Percentiles rank a stretch among this genome's conserved stretches.
Evolutionary conservation across 2,888 invertebrate genomes (phyloP).

Genomic region (Tenthredo mesomela): DNA sequence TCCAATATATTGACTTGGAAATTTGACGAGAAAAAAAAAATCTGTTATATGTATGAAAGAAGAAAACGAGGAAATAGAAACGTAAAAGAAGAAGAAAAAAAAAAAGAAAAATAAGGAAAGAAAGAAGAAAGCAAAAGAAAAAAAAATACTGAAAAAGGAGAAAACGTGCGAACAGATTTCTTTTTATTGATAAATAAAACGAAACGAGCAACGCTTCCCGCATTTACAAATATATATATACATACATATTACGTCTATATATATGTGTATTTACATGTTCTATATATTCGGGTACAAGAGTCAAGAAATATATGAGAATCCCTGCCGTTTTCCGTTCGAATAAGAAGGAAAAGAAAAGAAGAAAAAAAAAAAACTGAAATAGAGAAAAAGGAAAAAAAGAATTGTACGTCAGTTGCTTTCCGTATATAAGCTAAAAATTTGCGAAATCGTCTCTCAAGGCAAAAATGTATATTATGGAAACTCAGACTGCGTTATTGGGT

Average conservation of each 20-base stretch:
- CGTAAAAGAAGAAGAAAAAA: neutral
- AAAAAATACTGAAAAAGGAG: neutral
- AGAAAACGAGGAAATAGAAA: neutral
- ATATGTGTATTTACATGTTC: slow-evolving; percentile 16
- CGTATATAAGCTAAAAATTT: slow-evolving; percentile 15
- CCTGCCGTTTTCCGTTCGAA: slow-evolving; percentile 7
- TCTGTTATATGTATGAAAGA: neutral
- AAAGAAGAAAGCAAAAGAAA: neutral
- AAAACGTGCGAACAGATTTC: neutral
- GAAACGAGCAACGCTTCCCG: slow-evolving; percentile 19
- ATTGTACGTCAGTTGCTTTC: neutral
- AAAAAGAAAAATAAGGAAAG: neutral
- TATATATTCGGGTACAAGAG: slow-evolving; percentile 7
- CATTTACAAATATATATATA: neutral
- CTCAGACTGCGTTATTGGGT: slow-evolving; percentile 19
- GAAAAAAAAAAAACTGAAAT: neutral
- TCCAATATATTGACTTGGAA: neutral
- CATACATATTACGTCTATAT: neutral
- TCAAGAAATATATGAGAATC: neutral
- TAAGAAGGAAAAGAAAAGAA: neutral
- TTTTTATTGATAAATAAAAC: slow-evolving; percentile 42
- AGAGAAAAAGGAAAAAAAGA: neutral
- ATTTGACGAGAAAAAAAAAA: neutral
- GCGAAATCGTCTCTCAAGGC: neutral
- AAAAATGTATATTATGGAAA: slow-evolving; percentile 13